Base-by-base conservation (phyloP, 2,113 vertebrate genomes). In the Orientallactaga bullata region DNA sequence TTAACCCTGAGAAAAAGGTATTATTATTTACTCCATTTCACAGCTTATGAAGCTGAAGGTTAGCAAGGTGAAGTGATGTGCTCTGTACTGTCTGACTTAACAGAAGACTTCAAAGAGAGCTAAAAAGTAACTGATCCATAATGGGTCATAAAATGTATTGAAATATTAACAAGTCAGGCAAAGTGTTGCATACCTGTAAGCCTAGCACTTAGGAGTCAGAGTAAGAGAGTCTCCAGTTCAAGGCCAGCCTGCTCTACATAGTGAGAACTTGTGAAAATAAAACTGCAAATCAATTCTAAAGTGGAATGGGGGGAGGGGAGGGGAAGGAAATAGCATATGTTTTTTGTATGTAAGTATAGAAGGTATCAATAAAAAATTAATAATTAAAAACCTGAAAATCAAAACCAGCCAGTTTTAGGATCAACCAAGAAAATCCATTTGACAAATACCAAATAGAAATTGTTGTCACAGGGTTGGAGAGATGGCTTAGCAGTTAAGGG, bases 271-370 rank as follows among this genome's bases (percentile, higher is more conserved):
- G 37, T 47, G 72, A 47, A 88, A 92, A 87, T 58, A 89, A 73
- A 92, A 68, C 8, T 92, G 73, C 92, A 76, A 77, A 93, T 68
- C 32, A 95, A 96, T n/a, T n/a, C n/a, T n/a, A n/a, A n/a, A n/a
- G n/a, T n/a, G n/a, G n/a, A n/a, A n/a, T n/a, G n/a, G n/a, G n/a
- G n/a, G n/a, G n/a, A n/a, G n/a, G n/a, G n/a, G n/a, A n/a, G n/a
- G n/a, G n/a, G n/a, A n/a, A n/a, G n/a, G n/a, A n/a, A n/a, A n/a
- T n/a, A n/a, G n/a, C n/a, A n/a, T n/a, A n/a, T n/a, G n/a, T n/a
- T n/a, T n/a, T n/a, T n/a, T n/a, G n/a, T n/a, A n/a, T n/a, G n/a
- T n/a, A n/a, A n/a, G n/a, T n/a, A n/a, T n/a, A n/a, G n/a, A n/a
- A n/a, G n/a, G n/a, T n/a, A n/a, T n/a, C n/a, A n/a, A n/a, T n/a